Evolutionary conservation across 2,113 vertebrate genomes (phyloP), one percentile per base, ranked within the genome.

Genomic region (Bubo scandiacus): DNA sequence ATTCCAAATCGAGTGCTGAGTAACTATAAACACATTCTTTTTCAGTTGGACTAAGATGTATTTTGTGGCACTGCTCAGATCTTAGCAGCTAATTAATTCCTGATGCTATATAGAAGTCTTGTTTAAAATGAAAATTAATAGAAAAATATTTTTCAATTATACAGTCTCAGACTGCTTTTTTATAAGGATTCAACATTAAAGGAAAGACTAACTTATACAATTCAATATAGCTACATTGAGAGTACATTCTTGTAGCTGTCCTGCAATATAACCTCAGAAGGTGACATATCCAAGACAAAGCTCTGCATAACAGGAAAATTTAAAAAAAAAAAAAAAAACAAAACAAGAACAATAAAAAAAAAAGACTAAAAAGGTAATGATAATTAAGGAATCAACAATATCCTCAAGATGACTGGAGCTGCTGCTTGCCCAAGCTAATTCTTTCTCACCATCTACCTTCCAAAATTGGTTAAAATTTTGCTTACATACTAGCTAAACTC

Each of bases 21-120:
- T 91, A 91, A 94, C 89, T 87, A 91, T 22, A 85, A 92, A 90
- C 93, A 82, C 29, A 61, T 70, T 87, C 62, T 70, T 58, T 34
- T 82, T 85, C 51, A 82, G 88, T 5, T 95, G 86, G 78, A 73
- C 40, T 65, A 58, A 79, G 55, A 92, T 40, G 25, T 14, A 30
- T 79, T 96, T 92, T 81, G 58, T 77, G 59, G 62, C 32, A 92
- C 26, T 87, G 58, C n/a, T 92, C 66, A 94, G 54, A 85, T 49
- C 58, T 61, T 61, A 75, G 49, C 32, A 90, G 42, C 78, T 82
- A 94, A 77, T 82, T 85, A 92, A 77, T 81, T 80, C 49, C 80
- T 85, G 36, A 61, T 72, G 13, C 30, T 79, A 38, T 29, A 71
- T 7, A 45, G 62, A 89, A 85, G 17, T 49, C 12, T 49, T 52